phyloP scores from a whole-genome alignment of 2,888 invertebrate genomes.

The Isoperla grammatica region DNA sequence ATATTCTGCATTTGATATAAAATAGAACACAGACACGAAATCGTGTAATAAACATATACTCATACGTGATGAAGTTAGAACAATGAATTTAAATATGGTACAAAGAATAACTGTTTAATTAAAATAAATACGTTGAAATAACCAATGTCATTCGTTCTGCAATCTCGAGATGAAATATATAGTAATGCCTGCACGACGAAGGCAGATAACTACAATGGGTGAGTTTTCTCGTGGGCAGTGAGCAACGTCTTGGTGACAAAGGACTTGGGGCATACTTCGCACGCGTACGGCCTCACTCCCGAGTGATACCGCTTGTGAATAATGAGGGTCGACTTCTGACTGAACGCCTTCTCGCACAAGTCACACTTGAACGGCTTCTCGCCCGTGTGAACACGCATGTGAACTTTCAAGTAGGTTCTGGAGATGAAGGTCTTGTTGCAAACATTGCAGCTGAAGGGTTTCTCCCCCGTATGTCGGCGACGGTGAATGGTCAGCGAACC shows the following conservation, averaged over 20 bases:
- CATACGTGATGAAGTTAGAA: no score
- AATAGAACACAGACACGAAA: no score
- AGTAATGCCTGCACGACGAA: no score
- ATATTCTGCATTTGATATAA: no score
- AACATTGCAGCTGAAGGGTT: conserved; percentile 16
- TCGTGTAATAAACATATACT: no score
- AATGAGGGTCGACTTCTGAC: conserved; percentile 21
- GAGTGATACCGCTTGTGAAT: conserved; percentile 23
- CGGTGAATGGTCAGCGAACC: conserved; percentile 57
- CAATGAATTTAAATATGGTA: no score
- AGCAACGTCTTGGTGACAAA: conserved; percentile 39
- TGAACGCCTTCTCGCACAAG: conserved; percentile 39
- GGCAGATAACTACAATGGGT: background rate
- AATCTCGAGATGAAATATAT: no score
- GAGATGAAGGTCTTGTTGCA: conserved; percentile 34
- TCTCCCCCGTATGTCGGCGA: conserved; percentile 51
- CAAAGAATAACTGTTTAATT: no score
- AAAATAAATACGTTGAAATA: no score
- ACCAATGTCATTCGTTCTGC: no score
- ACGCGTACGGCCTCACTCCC: conserved; percentile 41
- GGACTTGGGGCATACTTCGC: conserved; percentile 54
- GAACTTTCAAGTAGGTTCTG: conserved; percentile 7
- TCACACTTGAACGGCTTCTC: conserved; percentile 35
- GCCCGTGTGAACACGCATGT: conserved; percentile 18
- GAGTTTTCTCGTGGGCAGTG: conserved; percentile 23